These are phyloP conservation scores for Eupithecia subumbrata DNA, from an alignment of 2,888 invertebrate genomes.

Conservation along the genomic window DNA sequence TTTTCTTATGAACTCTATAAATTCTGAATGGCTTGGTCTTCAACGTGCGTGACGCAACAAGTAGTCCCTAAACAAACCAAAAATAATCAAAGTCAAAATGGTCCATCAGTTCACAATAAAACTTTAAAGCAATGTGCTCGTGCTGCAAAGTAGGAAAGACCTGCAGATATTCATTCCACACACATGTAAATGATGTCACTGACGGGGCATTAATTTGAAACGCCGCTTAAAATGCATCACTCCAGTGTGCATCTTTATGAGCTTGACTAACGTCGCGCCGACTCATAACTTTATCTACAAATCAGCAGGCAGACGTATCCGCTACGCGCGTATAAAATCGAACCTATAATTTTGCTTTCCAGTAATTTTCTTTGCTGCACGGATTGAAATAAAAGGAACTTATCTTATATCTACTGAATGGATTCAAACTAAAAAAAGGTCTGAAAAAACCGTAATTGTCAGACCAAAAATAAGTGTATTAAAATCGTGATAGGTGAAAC, in stretches of 20 bases:
- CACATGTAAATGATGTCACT: conserved; percentile 26
- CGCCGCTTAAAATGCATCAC: conserved; percentile 23
- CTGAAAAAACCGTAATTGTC: no score
- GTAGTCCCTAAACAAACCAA: neutral
- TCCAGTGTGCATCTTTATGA: conserved; percentile 14
- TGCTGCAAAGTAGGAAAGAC: neutral
- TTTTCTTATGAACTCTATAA: neutral
- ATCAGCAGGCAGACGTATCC: neutral
- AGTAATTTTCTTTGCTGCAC: neutral
- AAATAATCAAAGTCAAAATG: neutral
- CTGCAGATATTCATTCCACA: conserved; percentile 5
- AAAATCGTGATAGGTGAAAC: neutral
- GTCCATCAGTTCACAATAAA: neutral
- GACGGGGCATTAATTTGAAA: conserved; percentile 6
- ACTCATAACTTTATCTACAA: conserved; percentile 52
- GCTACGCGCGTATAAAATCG: neutral
- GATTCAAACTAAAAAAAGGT: no score
- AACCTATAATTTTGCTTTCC: neutral
- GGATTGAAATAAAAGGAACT: no score
- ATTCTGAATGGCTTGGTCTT: neutral
- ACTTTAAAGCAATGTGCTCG: neutral
- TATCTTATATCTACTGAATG: no score
- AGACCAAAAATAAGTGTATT: neutral
- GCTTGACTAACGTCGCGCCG: conserved; percentile 47
- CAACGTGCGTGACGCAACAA: neutral